A percentile compares a stretch with the other conserved stretches of the same genome.
phyloP scores from a whole-genome alignment of 2,797 vertebrate genomes.

The Acrossocheilus fasciatus region DNA sequence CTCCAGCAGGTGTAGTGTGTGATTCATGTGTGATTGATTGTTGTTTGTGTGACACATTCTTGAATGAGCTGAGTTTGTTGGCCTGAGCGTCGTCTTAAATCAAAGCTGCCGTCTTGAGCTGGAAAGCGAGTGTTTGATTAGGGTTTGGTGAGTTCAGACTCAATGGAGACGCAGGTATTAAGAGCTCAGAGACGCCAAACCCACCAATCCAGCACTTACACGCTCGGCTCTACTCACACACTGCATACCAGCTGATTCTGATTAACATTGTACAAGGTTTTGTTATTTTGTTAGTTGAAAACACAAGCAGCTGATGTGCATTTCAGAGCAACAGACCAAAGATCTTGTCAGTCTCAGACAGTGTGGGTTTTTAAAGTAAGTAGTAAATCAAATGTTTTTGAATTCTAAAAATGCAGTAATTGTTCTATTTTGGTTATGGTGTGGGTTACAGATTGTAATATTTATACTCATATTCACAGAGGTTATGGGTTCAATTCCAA shows the following conservation, averaged over 20 bases:
- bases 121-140: slow-evolving; percentile 25
- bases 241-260: background rate
- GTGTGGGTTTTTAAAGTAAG: too few species aligned
- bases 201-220: background rate
- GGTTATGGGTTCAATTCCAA: too few species aligned
- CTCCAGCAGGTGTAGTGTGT: background rate
- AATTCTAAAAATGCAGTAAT: too few species aligned
- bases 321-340: background rate
- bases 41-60: slow-evolving; percentile 10
- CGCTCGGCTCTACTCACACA: background rate
- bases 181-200: background rate
- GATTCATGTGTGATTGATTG: background rate
- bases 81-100: background rate
- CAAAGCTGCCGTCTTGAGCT: background rate
- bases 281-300: background rate
- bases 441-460: background rate
- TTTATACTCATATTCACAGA: background rate
- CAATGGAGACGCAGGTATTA: background rate
- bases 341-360: background rate
- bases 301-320: background rate
- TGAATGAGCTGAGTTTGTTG: background rate
- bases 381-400: too few species aligned
- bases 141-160: slow-evolving; percentile 12
- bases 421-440: too few species aligned
- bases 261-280: background rate